Evolutionary conservation across 2,113 vertebrate species (phyloP).

Genomic region (Oryctolagus cuniculus): mOryCun1.1 NC_091453.1:29102501-29103000

Average conservation of each 20-base stretch:
- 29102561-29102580: neutral
- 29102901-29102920: constrained; percentile 21
- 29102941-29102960: constrained; percentile 10
- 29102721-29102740: neutral
- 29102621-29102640: constrained; percentile 16
- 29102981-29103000: neutral
- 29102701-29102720: neutral
- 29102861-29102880: neutral
- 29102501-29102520: neutral
- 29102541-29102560: neutral
- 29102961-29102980: neutral
- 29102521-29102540: neutral
- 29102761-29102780: neutral
- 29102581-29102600: neutral
- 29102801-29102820: constrained; percentile 26
- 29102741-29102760: neutral
- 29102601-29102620: neutral
- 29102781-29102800: neutral
- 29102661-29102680: neutral
- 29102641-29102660: neutral
- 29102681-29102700: constrained; percentile 6
- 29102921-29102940: constrained; percentile 26
- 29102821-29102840: neutral
- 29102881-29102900: neutral
- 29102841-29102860: constrained; percentile 18